A percentile compares a stretch with the other conserved stretches of the same genome.
Evolutionary conservation across 2,888 invertebrate species (phyloP).

Genomic region (Nowickia ferox): DNA sequence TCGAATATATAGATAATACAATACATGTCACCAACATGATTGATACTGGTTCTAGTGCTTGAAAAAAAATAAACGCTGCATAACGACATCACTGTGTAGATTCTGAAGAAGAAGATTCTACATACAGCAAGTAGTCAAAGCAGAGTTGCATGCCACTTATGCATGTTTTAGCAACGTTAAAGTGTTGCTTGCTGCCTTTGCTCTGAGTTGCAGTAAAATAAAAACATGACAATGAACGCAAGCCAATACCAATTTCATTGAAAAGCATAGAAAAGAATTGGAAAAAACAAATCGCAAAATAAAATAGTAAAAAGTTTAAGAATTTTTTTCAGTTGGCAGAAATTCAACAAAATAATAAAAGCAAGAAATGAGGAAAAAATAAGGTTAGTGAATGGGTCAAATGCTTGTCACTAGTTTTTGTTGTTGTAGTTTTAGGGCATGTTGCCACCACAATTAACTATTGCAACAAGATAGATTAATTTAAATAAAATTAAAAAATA

Average conservation of each 20-base stretch:
- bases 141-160: constrained; percentile 65
- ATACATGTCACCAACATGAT: constrained; percentile 13
- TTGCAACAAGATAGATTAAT: constrained; percentile 5
- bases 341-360: constrained; percentile 53
- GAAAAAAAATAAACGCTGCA: background rate
- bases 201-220: constrained; percentile 36
- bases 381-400: constrained; percentile 70
- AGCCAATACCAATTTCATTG: constrained; percentile 70
- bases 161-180: constrained; percentile 48
- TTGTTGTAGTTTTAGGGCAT: constrained; percentile 34
- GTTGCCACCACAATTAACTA: constrained; percentile 21
- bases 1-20: background rate
- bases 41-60: background rate
- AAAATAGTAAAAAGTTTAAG: constrained; percentile 46
- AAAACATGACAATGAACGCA: constrained; percentile 69
- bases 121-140: constrained; percentile 12
- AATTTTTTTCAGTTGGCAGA: constrained; percentile 65
- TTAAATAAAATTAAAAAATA: constrained; percentile 21
- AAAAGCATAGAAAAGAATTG: constrained; percentile 33
- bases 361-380: constrained; percentile 22
- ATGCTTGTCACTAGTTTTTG: constrained; percentile 62
- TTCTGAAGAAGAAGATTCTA: constrained; percentile 14
- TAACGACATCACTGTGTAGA: constrained; percentile 27
- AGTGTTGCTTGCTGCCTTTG: constrained; percentile 20
- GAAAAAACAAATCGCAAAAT: constrained; percentile 11